phyloP scores from a whole-genome alignment of 2,113 vertebrate species.

The Eurypyga helias region DNA sequence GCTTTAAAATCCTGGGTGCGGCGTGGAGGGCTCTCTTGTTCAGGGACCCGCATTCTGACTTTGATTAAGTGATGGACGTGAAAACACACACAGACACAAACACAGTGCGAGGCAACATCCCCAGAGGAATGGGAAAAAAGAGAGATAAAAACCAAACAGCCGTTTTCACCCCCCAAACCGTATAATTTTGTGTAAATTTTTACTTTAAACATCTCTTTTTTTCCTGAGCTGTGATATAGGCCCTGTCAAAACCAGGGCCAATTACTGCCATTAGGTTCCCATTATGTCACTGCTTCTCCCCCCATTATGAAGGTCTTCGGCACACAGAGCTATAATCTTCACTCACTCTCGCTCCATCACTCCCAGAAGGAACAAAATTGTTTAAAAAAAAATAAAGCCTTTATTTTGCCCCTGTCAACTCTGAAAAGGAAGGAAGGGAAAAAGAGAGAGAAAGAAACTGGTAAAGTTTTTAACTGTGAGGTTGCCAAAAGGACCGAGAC shows the following conservation, averaged over 20 bases:
- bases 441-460: constrained; percentile 76
- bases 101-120: constrained; percentile 58
- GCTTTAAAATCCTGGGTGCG: not conserved
- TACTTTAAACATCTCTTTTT: constrained; percentile 93
- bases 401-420: constrained; percentile 87
- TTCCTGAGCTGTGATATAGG: constrained; percentile 96
- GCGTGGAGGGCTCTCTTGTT: not conserved
- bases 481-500: constrained; percentile 59
- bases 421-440: constrained; percentile 80
- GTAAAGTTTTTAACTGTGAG: constrained; percentile 84
- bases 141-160: constrained; percentile 88
- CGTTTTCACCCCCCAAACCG: constrained; percentile 87
- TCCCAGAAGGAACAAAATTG: constrained; percentile 90
- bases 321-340: constrained; percentile 98
- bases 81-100: constrained; percentile 71
- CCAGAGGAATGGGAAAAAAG: constrained; percentile 64
- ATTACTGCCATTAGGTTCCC: constrained; percentile 99
- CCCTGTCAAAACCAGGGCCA: constrained; percentile 98
- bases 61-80: constrained; percentile 68
- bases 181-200: constrained; percentile 99
- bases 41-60: constrained; percentile 54
- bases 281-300: constrained; percentile 97
- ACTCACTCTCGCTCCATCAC: constrained; percentile 95
- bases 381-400: constrained; percentile 83
- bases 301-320: constrained; percentile 84